These are phyloP conservation scores for Cichlasoma orientale DNA, from an alignment of 2,797 vertebrate species.

Conservation along the genomic window DNA sequence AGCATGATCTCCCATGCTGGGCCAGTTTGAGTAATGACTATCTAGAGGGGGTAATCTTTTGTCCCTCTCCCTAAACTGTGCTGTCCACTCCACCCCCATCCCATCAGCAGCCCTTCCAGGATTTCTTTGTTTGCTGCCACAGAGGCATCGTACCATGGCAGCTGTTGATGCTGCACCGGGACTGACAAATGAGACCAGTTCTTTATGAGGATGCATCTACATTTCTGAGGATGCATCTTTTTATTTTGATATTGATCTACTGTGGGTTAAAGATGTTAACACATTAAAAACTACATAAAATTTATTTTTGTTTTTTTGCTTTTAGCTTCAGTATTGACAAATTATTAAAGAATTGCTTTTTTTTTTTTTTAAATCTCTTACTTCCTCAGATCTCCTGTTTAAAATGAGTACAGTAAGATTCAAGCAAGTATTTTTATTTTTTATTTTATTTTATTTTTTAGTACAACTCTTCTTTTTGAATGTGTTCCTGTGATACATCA, in stretches of 20 bases:
- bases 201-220: constrained; percentile 20
- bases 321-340: too few species aligned
- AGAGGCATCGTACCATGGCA: constrained; percentile 24
- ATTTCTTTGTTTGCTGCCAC: constrained; percentile 67
- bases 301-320: neutral
- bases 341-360: neutral
- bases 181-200: constrained; percentile 12
- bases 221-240: neutral
- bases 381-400: neutral
- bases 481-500: neutral
- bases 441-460: neutral
- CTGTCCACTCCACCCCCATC: constrained; percentile 53
- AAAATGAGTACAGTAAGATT: neutral
- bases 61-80: constrained; percentile 52
- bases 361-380: neutral
- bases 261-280: neutral
- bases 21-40: constrained; percentile 62
- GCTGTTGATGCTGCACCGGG: constrained; percentile 30
- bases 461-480: neutral
- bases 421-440: neutral
- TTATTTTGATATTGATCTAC: neutral
- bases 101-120: constrained; percentile 44
- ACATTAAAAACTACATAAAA: neutral
- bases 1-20: constrained; percentile 40
- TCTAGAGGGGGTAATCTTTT: constrained; percentile 65